phyloP scores from a whole-genome alignment of 2,113 vertebrate species.

The Aspidoscelis tigris region DNA sequence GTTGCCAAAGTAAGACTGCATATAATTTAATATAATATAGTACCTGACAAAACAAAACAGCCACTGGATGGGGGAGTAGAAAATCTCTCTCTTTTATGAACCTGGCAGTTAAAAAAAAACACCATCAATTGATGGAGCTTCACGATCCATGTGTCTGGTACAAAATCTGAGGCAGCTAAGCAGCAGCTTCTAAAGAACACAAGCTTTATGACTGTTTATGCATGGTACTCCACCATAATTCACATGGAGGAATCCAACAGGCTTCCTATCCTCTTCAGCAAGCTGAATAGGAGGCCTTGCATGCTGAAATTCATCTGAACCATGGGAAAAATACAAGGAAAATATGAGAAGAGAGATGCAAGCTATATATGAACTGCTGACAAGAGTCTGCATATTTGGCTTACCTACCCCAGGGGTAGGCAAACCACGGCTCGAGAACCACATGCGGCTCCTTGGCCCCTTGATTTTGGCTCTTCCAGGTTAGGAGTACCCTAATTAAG shows the following conservation, averaged over 20 bases:
- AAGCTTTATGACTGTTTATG: not conserved
- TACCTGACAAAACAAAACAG: not conserved
- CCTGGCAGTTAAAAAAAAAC: not conserved
- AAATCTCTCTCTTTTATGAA: not conserved
- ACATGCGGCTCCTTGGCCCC: too few species aligned
- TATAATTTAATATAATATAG: not conserved
- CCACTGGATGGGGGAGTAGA: not conserved
- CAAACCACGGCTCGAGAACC: too few species aligned
- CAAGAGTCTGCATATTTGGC: not conserved
- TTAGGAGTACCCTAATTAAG: too few species aligned
- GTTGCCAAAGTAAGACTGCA: not conserved
- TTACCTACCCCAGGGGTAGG: not conserved
- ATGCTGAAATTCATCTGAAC: not conserved
- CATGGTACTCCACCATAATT: not conserved
- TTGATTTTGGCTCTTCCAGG: too few species aligned
- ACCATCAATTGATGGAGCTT: not conserved
- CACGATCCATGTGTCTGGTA: not conserved
- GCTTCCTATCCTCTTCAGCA: not conserved
- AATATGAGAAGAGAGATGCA: not conserved
- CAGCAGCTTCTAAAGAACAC: not conserved
- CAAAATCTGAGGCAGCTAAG: not conserved
- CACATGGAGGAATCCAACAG: not conserved
- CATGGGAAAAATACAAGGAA: not conserved
- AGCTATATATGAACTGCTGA: not conserved
- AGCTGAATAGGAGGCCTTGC: not conserved